These are phyloP conservation scores for Odontophorus gujanensis DNA, from an alignment of 2,113 vertebrate genomes.

Conservation along the genomic window DNA sequence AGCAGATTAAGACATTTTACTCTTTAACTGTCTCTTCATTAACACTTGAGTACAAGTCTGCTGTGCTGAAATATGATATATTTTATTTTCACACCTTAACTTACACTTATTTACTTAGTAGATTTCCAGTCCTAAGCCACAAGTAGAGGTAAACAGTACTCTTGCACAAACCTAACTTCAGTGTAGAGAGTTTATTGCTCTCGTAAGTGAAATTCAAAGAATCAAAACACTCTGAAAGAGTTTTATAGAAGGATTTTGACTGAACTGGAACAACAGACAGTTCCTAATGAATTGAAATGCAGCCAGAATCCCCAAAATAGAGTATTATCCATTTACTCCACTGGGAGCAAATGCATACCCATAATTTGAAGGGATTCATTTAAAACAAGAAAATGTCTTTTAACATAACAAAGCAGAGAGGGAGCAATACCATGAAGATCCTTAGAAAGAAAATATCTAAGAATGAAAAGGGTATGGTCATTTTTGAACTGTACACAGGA, in stretches of 20 bases:
- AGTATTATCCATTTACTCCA: background rate
- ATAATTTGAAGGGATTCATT: background rate
- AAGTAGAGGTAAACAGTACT: background rate
- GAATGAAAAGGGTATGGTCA: slow-evolving; percentile 56
- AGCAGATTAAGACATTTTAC: background rate
- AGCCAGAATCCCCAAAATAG: background rate
- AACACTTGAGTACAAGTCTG: background rate
- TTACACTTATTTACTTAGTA: background rate
- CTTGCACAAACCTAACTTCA: background rate
- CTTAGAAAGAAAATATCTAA: slow-evolving; percentile 59
- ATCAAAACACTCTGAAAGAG: background rate
- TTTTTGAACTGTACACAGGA: slow-evolving; percentile 68
- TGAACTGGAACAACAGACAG: background rate
- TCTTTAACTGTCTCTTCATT: background rate
- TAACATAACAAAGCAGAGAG: background rate
- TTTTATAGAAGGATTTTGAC: background rate
- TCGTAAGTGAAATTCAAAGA: background rate
- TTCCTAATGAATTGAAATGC: background rate
- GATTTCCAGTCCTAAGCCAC: background rate
- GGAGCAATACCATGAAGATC: slow-evolving; percentile 5
- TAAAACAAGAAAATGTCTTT: background rate
- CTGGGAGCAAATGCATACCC: background rate
- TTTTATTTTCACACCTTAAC: background rate
- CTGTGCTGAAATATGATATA: background rate
- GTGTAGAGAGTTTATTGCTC: background rate